Percentiles rank a stretch among this genome's conserved stretches.
Conservation (phyloP, 2,797 vertebrate species). For the Ispidina lecontei region DNA sequence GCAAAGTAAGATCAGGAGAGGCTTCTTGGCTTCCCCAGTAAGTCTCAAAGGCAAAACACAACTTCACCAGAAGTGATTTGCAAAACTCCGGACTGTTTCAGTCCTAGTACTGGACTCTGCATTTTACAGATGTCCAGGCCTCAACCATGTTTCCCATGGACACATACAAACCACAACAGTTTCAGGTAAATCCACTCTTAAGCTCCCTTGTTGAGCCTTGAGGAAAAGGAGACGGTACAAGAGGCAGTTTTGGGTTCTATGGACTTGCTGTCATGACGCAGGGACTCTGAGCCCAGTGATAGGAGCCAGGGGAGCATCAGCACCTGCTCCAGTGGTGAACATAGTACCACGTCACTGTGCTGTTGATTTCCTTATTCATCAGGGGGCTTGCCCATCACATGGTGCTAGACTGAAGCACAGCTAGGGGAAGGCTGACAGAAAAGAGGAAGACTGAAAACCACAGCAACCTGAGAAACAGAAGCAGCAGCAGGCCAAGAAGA, state of each 20-base stretch:
- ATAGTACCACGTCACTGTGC: rapidly evolving
- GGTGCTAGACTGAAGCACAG: neutral
- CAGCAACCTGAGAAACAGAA: neutral
- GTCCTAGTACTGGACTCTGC: neutral
- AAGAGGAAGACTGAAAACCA: neutral
- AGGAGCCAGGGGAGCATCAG: neutral
- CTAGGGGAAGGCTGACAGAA: neutral
- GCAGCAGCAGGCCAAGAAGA: neutral
- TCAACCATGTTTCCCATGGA: neutral
- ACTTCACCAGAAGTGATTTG: neutral
- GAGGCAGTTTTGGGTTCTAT: neutral
- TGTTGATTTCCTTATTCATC: rapidly evolving
- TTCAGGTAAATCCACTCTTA: neutral
- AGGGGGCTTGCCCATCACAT: rapidly evolving
- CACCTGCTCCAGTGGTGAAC: neutral
- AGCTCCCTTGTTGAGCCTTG: rapidly evolving
- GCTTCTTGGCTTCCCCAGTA: neutral
- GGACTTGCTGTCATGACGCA: rapidly evolving
- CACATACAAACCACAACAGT: neutral
- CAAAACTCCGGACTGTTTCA: neutral
- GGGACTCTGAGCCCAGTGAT: neutral
- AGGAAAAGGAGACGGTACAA: neutral
- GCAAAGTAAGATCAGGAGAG: neutral
- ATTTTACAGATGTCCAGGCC: neutral
- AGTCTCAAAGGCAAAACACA: neutral